These are phyloP conservation scores for Pipistrellus pipistrellus DNA, from an alignment of 2,797 vertebrate genomes.

Conservation along the genomic window DNA sequence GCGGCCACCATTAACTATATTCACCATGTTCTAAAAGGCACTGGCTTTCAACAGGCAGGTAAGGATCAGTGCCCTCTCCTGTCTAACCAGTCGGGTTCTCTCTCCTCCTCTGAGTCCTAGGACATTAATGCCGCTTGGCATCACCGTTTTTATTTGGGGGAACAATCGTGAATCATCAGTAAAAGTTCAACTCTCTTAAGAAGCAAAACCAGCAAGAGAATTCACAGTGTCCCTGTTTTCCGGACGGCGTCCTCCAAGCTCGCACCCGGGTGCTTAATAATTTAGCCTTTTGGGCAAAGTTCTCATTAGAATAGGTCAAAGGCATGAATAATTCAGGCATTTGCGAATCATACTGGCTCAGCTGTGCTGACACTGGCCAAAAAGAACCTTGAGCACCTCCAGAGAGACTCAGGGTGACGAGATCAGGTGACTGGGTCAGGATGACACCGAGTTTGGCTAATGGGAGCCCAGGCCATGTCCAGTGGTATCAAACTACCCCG, in stretches of 20 bases:
- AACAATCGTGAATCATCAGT: background rate
- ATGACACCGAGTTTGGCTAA: slow-evolving; percentile 76
- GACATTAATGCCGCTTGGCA: accelerated
- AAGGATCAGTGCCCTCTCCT: too few species aligned
- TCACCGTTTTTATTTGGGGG: background rate
- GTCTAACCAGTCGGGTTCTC: slow-evolving; percentile 18
- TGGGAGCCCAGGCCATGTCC: slow-evolving; percentile 58
- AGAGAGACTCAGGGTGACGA: slow-evolving; percentile 63
- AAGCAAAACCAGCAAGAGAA: slow-evolving; percentile 67
- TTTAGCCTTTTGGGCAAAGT: slow-evolving; percentile 74
- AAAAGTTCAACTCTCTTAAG: background rate
- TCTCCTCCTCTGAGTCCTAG: slow-evolving; percentile 19
- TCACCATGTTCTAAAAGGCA: background rate
- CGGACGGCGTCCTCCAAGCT: slow-evolving; percentile 41
- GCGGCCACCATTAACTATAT: background rate
- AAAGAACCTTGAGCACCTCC: slow-evolving; percentile 61
- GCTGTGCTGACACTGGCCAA: slow-evolving; percentile 70
- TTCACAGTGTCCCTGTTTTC: background rate
- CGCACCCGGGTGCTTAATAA: slow-evolving; percentile 71
- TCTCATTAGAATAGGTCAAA: slow-evolving; percentile 80
- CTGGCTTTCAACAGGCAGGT: background rate
- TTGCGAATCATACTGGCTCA: slow-evolving; percentile 55
- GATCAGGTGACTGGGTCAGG: slow-evolving; percentile 78
- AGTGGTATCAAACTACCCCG: slow-evolving; percentile 34
- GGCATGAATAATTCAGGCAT: slow-evolving; percentile 76